Evolutionary conservation across 2,888 invertebrate species (phyloP).

Genomic region (Hemicrepidius hirtus): DNA sequence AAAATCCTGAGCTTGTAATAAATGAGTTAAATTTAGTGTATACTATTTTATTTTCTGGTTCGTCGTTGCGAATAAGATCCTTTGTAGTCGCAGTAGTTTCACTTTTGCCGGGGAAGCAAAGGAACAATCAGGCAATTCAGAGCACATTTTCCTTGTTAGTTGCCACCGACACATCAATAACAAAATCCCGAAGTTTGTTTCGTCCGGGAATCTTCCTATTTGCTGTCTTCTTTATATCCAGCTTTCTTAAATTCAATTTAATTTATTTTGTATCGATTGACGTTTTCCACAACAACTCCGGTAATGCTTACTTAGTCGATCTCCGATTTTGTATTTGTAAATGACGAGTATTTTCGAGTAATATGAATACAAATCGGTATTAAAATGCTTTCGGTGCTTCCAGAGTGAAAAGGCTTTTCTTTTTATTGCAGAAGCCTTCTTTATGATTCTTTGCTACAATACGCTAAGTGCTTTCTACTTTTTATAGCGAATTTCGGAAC

Average conservation of each 20-base stretch:
- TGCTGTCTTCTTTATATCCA: slow-evolving; percentile 42
- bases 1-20: neutral
- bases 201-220: slow-evolving; percentile 41
- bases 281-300: slow-evolving; percentile 4
- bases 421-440: slow-evolving; percentile 26
- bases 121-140: slow-evolving; percentile 43
- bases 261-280: slow-evolving; percentile 44
- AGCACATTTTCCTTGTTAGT: slow-evolving; percentile 52
- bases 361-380: slow-evolving; percentile 34
- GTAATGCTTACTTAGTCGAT: slow-evolving; percentile 23
- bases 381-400: slow-evolving; percentile 30
- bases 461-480: slow-evolving; percentile 26
- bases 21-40: slow-evolving; percentile 12
- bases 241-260: slow-evolving; percentile 50
- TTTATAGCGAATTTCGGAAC: slow-evolving; percentile 20
- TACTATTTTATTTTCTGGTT: slow-evolving; percentile 2
- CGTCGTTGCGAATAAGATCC: slow-evolving; percentile 24
- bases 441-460: slow-evolving; percentile 19
- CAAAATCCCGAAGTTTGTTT: slow-evolving; percentile 48
- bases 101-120: slow-evolving; percentile 30
- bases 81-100: slow-evolving; percentile 29
- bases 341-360: slow-evolving; percentile 24
- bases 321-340: slow-evolving; percentile 30
- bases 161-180: slow-evolving; percentile 49
- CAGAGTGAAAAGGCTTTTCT: slow-evolving; percentile 21